Base-by-base conservation (phyloP, 2,888 invertebrate genomes). In the Ennomos fuscantarius region DNA sequence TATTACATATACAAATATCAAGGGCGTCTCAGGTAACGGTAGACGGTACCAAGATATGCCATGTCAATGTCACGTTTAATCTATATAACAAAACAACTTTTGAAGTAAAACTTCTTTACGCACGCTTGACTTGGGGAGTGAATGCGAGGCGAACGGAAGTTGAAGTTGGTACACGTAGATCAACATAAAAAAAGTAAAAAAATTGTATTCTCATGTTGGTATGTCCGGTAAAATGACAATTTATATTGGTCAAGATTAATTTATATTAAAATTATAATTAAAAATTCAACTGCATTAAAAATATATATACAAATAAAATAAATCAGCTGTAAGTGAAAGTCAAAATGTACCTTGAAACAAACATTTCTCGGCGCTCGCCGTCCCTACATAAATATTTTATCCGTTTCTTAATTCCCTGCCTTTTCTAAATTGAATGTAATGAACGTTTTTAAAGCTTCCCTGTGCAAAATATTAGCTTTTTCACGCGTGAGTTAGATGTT, bases 401-500 rank as follows among this genome's bases (percentile, higher is more conserved):
- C 60, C 52, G 31, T 41, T 56, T 63, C 43, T 66, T 66, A 66
- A 64, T 68, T 66, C 65, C 57, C 55, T 59, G 50, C 65, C 57
- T 69, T 66, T 66, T 60, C 67, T 68, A 76, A 79, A 79, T 77
- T 78, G 75, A 81, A 78, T 73, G 71, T 77, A 78, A 82, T 76
- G 72, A 78, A 74, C 68, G 70, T 76, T 79, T 76, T 76, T 76
- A 78, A 73, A 72, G 74, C 77, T 74, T 79, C 66, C 62, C 63
- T 52, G 66, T 66, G 72, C 70, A 76, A 58, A 79, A 78, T 84
- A 81, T 84, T 79, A 79, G 73, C 76, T 79, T 79, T 75, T 78
- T 74, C 74, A 73, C 76, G 74, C 73, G 71, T 74, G 76, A 77
- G 72, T 75, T 76, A 74, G 68, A 68, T 74, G 69, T 77, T 77